Base-by-base conservation (phyloP, 2,888 invertebrate genomes). In the Erebia palarica region DNA sequence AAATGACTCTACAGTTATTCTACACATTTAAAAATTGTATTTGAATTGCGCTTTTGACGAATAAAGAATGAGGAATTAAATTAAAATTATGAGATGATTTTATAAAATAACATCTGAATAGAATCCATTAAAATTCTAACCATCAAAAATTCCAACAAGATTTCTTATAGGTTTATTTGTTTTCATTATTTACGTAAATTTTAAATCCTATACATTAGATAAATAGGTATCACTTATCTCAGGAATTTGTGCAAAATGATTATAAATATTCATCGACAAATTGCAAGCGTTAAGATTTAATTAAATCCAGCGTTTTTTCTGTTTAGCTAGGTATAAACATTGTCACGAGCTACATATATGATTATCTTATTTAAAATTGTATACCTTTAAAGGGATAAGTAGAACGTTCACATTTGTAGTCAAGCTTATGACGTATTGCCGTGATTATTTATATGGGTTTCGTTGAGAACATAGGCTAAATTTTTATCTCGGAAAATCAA, bases 331-430 rank as follows among this genome's bases (percentile, higher is more conserved):
- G n/a, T 61, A 61, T 49, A 21, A 63, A 63, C 63, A 49, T 63
- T 63, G 63, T 21, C 63, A 63, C 63, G 63, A 47, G 63, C 63
- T 47, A 9, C 18, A 63, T 63, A 49, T 14, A 63, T 63, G 49
- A 49, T 63, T 63, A 47, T 11, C 13, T 47, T 49, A 63, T 14
- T 21, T 47, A 47, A 47, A 44, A 18, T 13, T 47, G 11, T 47
- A 21, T 18, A 47, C 61, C 61, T 21, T 63, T 47, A 47, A 63
- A 21, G 61, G 61, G 10, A 1, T 59, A 36, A 51, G 8, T 10
- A 10, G 18, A 51, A 1, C n/a, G 51, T 51, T 14, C n/a, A 7
- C 16, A 55, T 16, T 5, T 7, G 16, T 8, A 16, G 16, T 8
- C 18, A 16, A 55, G 18, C 36, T 36, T 36, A 36, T 36, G 36